phyloP scores from a whole-genome alignment of 2,888 invertebrate genomes.

The Ligdia adustata region DNA sequence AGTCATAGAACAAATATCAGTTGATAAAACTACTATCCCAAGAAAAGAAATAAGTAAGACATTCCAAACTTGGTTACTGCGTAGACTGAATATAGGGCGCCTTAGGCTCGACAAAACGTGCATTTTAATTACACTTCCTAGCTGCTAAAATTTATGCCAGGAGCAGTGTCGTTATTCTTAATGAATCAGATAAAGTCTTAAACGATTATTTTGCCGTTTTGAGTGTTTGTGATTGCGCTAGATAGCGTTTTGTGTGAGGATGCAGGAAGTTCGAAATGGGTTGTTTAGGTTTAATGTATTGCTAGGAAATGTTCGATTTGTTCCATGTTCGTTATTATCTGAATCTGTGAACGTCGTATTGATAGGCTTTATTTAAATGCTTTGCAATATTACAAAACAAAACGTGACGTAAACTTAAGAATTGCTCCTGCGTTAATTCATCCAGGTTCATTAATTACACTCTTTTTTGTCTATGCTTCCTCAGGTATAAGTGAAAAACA shows the following conservation, averaged over 20 bases:
- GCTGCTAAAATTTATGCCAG: constrained; percentile 62
- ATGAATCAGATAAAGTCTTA: constrained; percentile 64
- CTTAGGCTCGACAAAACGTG: constrained; percentile 58
- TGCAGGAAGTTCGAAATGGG: constrained; percentile 22
- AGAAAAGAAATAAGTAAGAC: background rate
- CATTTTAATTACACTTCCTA: constrained; percentile 72
- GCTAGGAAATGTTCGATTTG: background rate
- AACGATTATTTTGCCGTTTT: constrained; percentile 59
- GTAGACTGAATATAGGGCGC: constrained; percentile 16
- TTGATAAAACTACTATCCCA: no score
- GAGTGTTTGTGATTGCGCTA: constrained; percentile 32
- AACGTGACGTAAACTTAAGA: no score
- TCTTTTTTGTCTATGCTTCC: no score
- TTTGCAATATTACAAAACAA: background rate
- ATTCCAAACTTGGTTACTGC: constrained; percentile 6
- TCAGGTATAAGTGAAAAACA: no score
- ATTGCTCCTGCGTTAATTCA: no score
- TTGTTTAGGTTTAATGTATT: constrained; percentile 5
- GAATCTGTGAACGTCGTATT: background rate
- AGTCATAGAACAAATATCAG: no score
- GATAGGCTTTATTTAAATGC: no score
- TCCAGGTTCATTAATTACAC: no score
- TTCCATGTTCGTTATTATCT: constrained; percentile 2
- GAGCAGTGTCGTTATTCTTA: constrained; percentile 64
- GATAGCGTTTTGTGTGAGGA: constrained; percentile 26